Evolutionary conservation across 2,797 vertebrate species (phyloP), one percentile per base, ranked within the genome.

Genomic region (Eospalax fontanierii): DNA sequence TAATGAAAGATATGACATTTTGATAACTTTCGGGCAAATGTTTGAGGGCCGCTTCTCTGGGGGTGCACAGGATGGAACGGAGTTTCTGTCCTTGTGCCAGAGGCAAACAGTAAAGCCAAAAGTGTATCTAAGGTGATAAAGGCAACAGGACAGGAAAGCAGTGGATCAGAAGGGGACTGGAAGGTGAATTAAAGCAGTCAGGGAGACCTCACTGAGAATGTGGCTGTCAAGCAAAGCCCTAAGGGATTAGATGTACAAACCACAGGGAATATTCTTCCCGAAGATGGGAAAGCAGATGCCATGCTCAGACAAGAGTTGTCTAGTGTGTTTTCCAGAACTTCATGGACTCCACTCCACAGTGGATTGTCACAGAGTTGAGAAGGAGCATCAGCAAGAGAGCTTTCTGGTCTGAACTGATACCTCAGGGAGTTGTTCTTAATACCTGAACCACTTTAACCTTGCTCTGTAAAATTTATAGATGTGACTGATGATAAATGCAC

Each of bases 11-110:
- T 83, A 26, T 85, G 89, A 87, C 78, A 91, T 93, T 95, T 95
- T 96, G 91, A 89, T 96, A 82, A 76, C 46, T 33, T 83, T 87
- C 66, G 46, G 63, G 78, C 63, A 87, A 94, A 96, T 93, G 93
- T 81, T 94, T 87, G 78, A 91, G 43, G 78, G 24, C 57, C 38
- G 78, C 54, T 70, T 46, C 63, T 57, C 66, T 12, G 68, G 87
- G 24, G 11, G 24, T 82, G 15, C 84, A 81, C 19, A 70, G 75
- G 43, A 50, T 50, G 79, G 18, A 74, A 84, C 83, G 75, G 75
- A 26, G 38, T 46, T 46, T 90, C 82, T 61, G 46, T 85, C 73
- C 35, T 40, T 76, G 61, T 9, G 33, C 28, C 65, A 66, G 70
- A 95, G 54, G 59, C 40, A 93, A 82, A 89, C 73, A 89, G 24